phyloP scores from a whole-genome alignment of 2,888 invertebrate species.

The Erpobdella octoculata region DNA sequence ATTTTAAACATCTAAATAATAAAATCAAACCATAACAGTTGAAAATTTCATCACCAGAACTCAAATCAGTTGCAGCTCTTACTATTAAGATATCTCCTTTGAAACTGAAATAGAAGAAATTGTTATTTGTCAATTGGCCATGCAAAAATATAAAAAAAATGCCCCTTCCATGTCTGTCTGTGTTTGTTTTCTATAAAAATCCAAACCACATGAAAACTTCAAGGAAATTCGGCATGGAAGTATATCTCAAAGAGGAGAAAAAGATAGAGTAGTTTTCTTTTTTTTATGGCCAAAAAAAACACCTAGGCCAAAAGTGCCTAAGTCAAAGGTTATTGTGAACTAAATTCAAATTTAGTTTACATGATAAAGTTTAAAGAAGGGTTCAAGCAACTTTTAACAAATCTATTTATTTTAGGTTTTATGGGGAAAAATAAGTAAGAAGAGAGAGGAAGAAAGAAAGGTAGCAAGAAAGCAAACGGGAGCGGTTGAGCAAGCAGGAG shows the following conservation, averaged over 20 bases:
- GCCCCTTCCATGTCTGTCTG: too few relatives aligned
- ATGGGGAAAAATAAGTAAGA: too few relatives aligned
- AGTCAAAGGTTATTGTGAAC: too few relatives aligned
- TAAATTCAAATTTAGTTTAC: too few relatives aligned
- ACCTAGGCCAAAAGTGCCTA: neutral
- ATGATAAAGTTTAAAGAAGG: too few relatives aligned
- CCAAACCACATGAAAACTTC: neutral
- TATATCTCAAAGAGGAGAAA: too few relatives aligned
- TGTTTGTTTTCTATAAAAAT: neutral
- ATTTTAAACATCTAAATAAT: neutral
- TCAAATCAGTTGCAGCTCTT: constrained; percentile 62
- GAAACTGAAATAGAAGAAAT: constrained; percentile 49
- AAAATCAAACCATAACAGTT: constrained; percentile 66
- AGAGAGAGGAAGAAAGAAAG: neutral
- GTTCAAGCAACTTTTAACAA: too few relatives aligned
- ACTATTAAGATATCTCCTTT: constrained; percentile 65
- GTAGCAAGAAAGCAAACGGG: too few relatives aligned
- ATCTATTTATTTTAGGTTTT: too few relatives aligned
- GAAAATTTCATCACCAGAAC: constrained; percentile 64
- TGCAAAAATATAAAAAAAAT: neutral
- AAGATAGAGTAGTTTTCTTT: too few relatives aligned
- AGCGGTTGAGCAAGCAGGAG: too few relatives aligned
- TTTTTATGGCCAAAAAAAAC: neutral
- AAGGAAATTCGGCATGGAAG: too few relatives aligned
- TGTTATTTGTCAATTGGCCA: neutral